These are phyloP conservation scores for Trisateles emortualis DNA, from an alignment of 2,888 invertebrate species.

Conservation along the genomic window DNA sequence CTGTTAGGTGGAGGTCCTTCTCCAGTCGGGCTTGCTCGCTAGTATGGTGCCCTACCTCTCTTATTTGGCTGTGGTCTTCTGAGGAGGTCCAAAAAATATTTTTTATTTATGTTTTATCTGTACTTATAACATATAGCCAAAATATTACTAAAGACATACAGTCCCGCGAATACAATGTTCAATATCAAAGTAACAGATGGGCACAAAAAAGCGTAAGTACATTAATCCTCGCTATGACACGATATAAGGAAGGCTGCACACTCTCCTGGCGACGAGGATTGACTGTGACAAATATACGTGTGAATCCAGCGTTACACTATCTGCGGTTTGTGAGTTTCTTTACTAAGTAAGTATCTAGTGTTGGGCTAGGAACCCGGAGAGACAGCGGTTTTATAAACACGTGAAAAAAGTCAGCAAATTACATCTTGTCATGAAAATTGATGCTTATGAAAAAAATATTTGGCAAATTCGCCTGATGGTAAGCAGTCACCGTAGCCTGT, in stretches of 20 bases:
- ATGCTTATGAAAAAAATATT: too few relatives aligned
- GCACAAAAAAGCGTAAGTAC: constrained; percentile 40
- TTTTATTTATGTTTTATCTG: too few relatives aligned
- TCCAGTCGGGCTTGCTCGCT: too few relatives aligned
- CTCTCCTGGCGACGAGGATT: constrained; percentile 64
- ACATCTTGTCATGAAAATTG: too few relatives aligned
- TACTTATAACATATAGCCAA: neutral
- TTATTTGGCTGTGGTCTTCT: too few relatives aligned
- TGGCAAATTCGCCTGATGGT: too few relatives aligned
- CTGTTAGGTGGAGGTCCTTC: too few relatives aligned
- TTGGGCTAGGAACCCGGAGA: constrained; percentile 31
- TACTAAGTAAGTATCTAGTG: too few relatives aligned
- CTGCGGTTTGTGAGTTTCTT: constrained; percentile 52
- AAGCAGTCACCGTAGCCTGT: too few relatives aligned
- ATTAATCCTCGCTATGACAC: constrained; percentile 43
- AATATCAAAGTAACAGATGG: constrained; percentile 38
- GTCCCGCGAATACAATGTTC: constrained; percentile 2
- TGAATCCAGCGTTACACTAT: constrained; percentile 63
- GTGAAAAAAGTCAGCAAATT: too few relatives aligned
- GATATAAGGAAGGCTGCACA: constrained; percentile 53
- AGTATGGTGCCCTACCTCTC: too few relatives aligned
- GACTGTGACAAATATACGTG: constrained; percentile 70
- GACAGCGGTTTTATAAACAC: constrained; percentile 23
- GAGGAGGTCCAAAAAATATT: too few relatives aligned
- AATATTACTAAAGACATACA: neutral